Base-by-base conservation (phyloP, 2,888 invertebrate genomes). In the Xylocampa areola region DNA sequence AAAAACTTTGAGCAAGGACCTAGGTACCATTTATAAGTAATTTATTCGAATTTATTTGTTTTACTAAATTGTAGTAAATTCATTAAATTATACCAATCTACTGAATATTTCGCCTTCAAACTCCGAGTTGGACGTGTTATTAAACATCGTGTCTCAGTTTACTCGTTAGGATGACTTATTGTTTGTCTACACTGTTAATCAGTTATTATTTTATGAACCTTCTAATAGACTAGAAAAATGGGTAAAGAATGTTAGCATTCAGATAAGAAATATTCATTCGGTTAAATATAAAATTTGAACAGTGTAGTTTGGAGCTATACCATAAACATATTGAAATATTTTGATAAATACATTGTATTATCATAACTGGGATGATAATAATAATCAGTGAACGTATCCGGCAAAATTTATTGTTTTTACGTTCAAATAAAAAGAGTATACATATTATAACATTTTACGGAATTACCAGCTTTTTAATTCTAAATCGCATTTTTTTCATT, bases 131-230 rank as follows among this genome's bases (percentile, higher is more conserved):
- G 53, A 47, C 7, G 37, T 53, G 44, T 50, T 57, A 47, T 37
- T 68, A 51, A 62, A 59, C 41, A 55, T 35, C 32, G 32, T 27
- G 57, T 55, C 44, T n/a, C n/a, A n/a, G n/a, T n/a, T n/a, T 37
- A 25, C 41, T 51, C 50, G 36, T 33, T 48, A 27, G 29, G 47
- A 58, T 70, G 75, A 70, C 61, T 59, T 55, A 68, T 51, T 61
- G 30, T 48, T 58, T 54, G 54, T 14, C 17, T 21, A 35, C 44
- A 49, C 50, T 48, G 21, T 47, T 23, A 51, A 47, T 52, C 55
- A 45, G 44, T 49, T 43, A 68, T 54, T 45, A 4, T 25, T 25
- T 63, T 19, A 40, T 53, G 17, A 62, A 49, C 8, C 32, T 49
- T 35, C 16, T 39, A 39, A 48, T 60, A 47, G 17, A 51, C 3